Evolutionary conservation across 1,140 invertebrate species (phyloP).

Genomic region (Stenopsyche tienmushanensis): DNA sequence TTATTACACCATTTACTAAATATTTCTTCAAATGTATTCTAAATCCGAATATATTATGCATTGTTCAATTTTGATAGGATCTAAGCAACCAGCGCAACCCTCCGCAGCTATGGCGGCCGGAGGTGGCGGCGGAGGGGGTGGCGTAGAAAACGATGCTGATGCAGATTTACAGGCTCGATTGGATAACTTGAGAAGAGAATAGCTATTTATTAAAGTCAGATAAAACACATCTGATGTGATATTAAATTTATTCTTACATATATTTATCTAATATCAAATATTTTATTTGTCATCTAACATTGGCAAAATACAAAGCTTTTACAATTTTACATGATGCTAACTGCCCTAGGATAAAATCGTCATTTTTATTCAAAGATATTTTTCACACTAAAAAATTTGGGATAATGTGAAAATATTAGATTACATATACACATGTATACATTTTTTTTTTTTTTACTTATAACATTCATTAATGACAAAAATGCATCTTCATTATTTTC

Average conservation of each 20-base stretch:
- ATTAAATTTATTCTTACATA: constrained; percentile 1
- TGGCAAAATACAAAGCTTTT: no score
- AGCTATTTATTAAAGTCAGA: constrained; percentile 44
- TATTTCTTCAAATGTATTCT: no score
- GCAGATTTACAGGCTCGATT: constrained; percentile 92
- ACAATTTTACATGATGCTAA: neutral
- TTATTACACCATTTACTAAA: no score
- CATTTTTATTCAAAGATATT: no score
- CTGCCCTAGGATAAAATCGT: neutral
- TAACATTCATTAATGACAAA: neutral
- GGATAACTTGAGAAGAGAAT: constrained; percentile 91
- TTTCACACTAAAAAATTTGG: no score
- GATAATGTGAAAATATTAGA: neutral
- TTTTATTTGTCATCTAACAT: neutral
- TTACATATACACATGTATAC: neutral
- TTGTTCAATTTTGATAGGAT: constrained; percentile 40
- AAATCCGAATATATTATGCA: neutral
- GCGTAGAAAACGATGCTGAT: constrained; percentile 80
- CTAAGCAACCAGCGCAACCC: constrained; percentile 49
- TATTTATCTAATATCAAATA: neutral
- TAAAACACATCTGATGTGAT: neutral
- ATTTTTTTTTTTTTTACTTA: neutral
- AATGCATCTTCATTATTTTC: neutral
- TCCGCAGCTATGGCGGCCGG: constrained; percentile 58
- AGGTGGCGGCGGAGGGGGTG: constrained; percentile 55